Conservation (phyloP, 2,888 invertebrate species). For the Stegophylla sp. region DNA sequence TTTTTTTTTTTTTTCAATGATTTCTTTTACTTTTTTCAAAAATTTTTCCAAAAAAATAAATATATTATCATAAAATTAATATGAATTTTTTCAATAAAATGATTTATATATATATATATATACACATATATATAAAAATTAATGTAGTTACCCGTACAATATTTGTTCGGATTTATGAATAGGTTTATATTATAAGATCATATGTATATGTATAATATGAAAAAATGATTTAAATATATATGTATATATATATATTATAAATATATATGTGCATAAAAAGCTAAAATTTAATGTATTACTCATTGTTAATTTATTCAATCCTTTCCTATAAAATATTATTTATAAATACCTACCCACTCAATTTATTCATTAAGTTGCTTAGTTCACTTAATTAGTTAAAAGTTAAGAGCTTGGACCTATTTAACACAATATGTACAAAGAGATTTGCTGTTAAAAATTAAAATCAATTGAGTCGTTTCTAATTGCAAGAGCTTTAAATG, state of each 20-base stretch:
- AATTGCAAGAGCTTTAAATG: too few species aligned
- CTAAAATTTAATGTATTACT: not conserved
- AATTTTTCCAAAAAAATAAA: slow-evolving; percentile 19
- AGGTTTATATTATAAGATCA: slow-evolving; percentile 46
- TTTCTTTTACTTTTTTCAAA: slow-evolving; percentile 48
- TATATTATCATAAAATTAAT: slow-evolving; percentile 25
- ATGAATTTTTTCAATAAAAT: slow-evolving; percentile 23
- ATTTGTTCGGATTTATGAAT: slow-evolving; percentile 53
- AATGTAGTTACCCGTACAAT: slow-evolving; percentile 50
- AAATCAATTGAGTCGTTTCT: too few species aligned
- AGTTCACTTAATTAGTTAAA: too few species aligned
- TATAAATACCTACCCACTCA: not conserved
- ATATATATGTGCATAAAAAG: slow-evolving; percentile 19
- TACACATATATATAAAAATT: not conserved
- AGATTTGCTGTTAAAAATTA: too few species aligned
- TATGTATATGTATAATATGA: slow-evolving; percentile 37
- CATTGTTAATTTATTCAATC: not conserved
- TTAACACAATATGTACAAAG: too few species aligned
- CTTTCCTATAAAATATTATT: not conserved
- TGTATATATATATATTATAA: slow-evolving; percentile 14
- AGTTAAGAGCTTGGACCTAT: too few species aligned
- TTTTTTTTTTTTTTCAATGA: slow-evolving; percentile 33
- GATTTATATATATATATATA: slow-evolving; percentile 6
- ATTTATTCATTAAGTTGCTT: too few species aligned
- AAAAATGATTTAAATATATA: not conserved